Percentiles rank a stretch among this genome's conserved stretches.
These are phyloP conservation scores for Aricia artaxerxes DNA, from an alignment of 2,888 invertebrate species.

Conservation along the genomic window DNA sequence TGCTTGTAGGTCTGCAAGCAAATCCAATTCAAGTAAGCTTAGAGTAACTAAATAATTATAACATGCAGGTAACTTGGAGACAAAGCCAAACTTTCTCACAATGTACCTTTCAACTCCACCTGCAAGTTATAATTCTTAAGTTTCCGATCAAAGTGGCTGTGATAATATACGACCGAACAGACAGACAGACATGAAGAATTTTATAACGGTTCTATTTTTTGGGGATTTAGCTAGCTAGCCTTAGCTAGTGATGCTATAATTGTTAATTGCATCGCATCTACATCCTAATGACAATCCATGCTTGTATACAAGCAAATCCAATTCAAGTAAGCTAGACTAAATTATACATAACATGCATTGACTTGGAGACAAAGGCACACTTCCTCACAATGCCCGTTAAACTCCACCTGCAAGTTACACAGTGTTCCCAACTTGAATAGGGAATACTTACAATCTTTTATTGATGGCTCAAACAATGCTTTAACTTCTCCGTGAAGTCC, in stretches of 20 bases:
- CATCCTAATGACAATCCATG: not conserved
- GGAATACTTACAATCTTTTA: conserved; percentile 45
- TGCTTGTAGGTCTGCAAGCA: not conserved
- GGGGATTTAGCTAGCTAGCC: too few species aligned
- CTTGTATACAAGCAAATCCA: not conserved
- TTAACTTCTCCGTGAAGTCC: conserved; percentile 6
- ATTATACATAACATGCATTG: conserved; percentile 3
- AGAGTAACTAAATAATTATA: not conserved
- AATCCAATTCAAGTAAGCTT: not conserved
- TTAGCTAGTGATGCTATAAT: too few species aligned
- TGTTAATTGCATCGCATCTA: too few species aligned
- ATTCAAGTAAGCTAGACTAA: not conserved
- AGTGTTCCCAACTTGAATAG: conserved; percentile 51
- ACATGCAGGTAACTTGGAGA: conserved; percentile 28
- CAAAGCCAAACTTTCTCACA: conserved; percentile 42
- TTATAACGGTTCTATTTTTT: too few species aligned
- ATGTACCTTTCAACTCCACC: conserved; percentile 42
- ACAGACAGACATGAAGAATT: too few species aligned
- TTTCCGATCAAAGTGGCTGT: too few species aligned
- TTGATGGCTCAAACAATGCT: conserved; percentile 22
- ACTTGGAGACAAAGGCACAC: conserved; percentile 39
- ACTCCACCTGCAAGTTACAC: conserved; percentile 42
- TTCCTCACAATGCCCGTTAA: conserved; percentile 43
- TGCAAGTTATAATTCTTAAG: conserved; percentile 18
- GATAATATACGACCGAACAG: too few species aligned